These are phyloP conservation scores for Dexiosoma caninum DNA, from an alignment of 2,888 invertebrate genomes.

Conservation along the genomic window DNA sequence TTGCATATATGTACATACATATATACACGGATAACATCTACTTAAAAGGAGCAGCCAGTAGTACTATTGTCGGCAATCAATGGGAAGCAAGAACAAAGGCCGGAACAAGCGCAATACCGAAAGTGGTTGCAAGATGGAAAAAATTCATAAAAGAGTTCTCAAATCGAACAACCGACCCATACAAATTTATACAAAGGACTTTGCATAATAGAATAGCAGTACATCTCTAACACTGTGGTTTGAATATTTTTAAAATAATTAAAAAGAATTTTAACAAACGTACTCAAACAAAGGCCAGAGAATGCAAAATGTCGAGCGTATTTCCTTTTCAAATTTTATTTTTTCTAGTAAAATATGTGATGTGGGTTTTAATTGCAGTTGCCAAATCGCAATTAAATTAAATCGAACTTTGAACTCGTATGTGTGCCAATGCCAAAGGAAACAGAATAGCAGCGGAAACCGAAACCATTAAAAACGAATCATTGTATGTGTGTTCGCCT, in stretches of 20 bases:
- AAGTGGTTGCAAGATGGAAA: constrained; percentile 29
- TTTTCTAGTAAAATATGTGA: background rate
- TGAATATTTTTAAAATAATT: constrained; percentile 8
- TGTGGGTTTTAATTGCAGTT: background rate
- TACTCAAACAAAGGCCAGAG: background rate
- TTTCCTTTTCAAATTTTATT: background rate
- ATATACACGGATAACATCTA: too few species aligned
- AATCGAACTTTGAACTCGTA: too few species aligned
- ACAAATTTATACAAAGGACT: constrained; percentile 14
- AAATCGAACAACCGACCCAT: constrained; percentile 26
- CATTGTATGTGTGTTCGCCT: too few species aligned
- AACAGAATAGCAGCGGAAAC: too few species aligned
- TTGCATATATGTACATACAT: background rate
- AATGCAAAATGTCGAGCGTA: background rate
- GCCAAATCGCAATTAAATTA: too few species aligned
- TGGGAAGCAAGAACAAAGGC: background rate
- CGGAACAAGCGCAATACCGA: background rate
- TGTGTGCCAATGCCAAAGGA: too few species aligned
- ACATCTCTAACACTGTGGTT: background rate
- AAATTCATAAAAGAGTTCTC: constrained; percentile 30
- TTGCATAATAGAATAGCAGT: background rate
- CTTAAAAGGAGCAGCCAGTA: constrained; percentile 35
- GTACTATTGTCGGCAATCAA: constrained; percentile 30
- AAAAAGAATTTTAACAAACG: background rate
- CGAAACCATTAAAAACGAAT: too few species aligned